Evolutionary conservation across 1,140 invertebrate species (phyloP).

Genomic region (Polyergus mexicanus): DNA sequence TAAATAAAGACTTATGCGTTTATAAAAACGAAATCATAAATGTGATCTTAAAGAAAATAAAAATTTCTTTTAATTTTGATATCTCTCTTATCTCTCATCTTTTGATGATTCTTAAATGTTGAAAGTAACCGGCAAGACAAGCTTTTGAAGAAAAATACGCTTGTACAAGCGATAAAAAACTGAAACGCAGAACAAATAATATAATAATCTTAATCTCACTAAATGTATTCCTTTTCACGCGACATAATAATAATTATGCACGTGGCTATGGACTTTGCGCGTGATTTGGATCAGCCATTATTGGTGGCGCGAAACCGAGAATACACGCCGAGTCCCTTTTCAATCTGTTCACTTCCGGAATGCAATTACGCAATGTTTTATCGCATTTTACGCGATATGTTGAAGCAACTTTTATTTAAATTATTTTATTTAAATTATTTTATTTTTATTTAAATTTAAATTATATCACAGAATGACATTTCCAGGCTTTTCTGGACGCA

Average conservation of each 20-base stretch:
- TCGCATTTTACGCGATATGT: constrained; percentile 37
- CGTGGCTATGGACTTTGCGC: background rate
- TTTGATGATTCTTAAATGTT: background rate
- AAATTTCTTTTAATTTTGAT: background rate
- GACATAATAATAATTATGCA: background rate
- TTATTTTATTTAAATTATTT: too few species aligned
- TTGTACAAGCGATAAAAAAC: background rate
- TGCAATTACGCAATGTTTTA: constrained; percentile 72
- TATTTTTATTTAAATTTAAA: too few species aligned
- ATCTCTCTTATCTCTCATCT: background rate
- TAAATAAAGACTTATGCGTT: background rate
- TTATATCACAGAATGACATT: constrained; percentile 12
- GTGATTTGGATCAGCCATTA: constrained; percentile 66
- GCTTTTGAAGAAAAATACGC: background rate
- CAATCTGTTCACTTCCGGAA: constrained; percentile 67
- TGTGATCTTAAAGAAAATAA: background rate
- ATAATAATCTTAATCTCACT: background rate
- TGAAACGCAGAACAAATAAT: background rate
- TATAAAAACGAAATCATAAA: background rate
- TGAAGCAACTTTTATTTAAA: too few species aligned
- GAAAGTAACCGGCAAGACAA: background rate
- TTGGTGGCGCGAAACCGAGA: constrained; percentile 59
- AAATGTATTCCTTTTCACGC: too few species aligned
- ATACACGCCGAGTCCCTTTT: constrained; percentile 62
- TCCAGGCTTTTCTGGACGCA: background rate